A percentile compares a stretch with the other conserved stretches of the same genome.
phyloP scores from a whole-genome alignment of 2,888 invertebrate species.

The Oasisia sp. region DNA sequence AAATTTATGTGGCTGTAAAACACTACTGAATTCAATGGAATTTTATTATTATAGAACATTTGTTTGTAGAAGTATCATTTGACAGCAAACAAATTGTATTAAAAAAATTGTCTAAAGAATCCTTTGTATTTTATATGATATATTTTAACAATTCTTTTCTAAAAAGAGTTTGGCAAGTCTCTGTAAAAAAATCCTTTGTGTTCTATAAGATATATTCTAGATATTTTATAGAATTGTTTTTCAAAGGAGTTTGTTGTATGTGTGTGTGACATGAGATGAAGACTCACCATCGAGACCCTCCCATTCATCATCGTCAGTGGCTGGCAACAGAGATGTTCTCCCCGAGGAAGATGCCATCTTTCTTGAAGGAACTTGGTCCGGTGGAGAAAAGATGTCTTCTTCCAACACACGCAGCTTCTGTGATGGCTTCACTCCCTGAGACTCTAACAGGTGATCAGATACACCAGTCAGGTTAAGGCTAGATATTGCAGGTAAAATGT shows the following conservation, averaged over 20 bases:
- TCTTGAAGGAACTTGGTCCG: neutral
- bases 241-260: neutral
- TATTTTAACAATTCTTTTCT: no score
- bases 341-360: neutral
- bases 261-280: neutral
- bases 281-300: constrained; percentile 34
- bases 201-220: no score
- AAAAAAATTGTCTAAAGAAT: no score
- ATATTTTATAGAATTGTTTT: no score
- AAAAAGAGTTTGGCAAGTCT: no score
- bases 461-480: neutral
- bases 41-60: no score
- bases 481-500: neutral
- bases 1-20: no score
- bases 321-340: neutral
- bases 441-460: neutral
- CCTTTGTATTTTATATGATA: no score
- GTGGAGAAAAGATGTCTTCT: neutral
- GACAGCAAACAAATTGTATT: no score
- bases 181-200: no score
- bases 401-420: neutral
- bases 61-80: no score
- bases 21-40: no score
- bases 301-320: constrained; percentile 35
- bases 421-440: neutral